Conservation (phyloP, 2,113 vertebrate species). For the Datnioides undecimradiatus region DNA sequence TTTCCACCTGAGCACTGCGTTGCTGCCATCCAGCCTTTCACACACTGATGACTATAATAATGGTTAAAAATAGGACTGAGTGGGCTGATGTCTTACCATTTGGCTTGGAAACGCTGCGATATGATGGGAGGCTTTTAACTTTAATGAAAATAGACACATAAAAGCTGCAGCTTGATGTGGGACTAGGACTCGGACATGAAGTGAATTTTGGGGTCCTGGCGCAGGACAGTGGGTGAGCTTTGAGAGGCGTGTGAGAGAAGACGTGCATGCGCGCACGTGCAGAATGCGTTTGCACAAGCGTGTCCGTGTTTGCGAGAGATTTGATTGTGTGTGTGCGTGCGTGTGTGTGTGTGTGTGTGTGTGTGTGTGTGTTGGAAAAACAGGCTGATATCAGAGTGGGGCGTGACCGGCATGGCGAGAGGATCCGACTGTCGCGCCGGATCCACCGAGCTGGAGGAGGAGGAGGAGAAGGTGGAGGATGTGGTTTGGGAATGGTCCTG, state of each 20-base stretch:
- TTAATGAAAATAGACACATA: constrained; percentile 26
- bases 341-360: constrained; percentile 30
- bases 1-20: constrained; percentile 57
- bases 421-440: constrained; percentile 70
- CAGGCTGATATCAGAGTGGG: constrained; percentile 71
- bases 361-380: constrained; percentile 50
- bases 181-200: not conserved
- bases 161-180: constrained; percentile 17
- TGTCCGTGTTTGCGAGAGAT: constrained; percentile 3
- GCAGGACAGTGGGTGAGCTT: not conserved
- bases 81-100: constrained; percentile 51
- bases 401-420: constrained; percentile 81
- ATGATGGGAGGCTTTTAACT: constrained; percentile 49
- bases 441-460: constrained; percentile 57
- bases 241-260: constrained; percentile 8
- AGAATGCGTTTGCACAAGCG: constrained; percentile 6
- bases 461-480: constrained; percentile 39
- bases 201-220: not conserved
- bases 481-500: constrained; percentile 39
- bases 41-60: constrained; percentile 65
- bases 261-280: not conserved
- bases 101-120: constrained; percentile 39
- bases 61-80: constrained; percentile 65
- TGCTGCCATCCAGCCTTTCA: constrained; percentile 47
- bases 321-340: not conserved